Evolutionary conservation across 2,888 invertebrate genomes (phyloP), one percentile per base, ranked within the genome.

Genomic region (Agrotis puta): DNA sequence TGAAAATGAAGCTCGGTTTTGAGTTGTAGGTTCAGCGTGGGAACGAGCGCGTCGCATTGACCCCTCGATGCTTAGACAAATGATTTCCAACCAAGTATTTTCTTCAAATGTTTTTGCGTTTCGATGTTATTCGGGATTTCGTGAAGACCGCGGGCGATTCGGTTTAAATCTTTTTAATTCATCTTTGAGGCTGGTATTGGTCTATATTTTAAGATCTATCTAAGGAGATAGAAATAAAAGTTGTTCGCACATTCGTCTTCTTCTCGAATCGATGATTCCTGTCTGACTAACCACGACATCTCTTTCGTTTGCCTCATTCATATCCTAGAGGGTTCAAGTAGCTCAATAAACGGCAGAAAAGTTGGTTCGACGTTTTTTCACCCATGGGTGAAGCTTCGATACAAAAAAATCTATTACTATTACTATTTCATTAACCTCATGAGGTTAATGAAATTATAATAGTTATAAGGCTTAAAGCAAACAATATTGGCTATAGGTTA

Each of bases 61-160:
- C 93, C 94, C 89, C 92, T 92, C 92, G 87, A 94, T 94, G 92
- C 92, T 93, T 92, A 94, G 94, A 95, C 93, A 94, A 95, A 95
- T 94, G 93, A 92, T 93, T 91, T 92, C 90, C 83, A 90, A 90
- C 89, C 88, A 90, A 91, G 91, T 88, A 90, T 93, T 94, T 94
- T 91, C 92, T 91, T 91, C 86, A 89, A 91, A 92, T 91, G 88
- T 92, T 92, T 90, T 89, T 88, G 86, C 76, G 61, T 74, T 84
- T 70, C 70, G 66, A 66, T 81, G 66, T 77, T 81, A 76, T 81
- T 83, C 48, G 51, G 70, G 54, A 62, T 75, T 70, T 53, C 72
- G 65, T 79, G 72, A 70, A 68, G 68, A 64, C 79, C 71, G 56
- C 76, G 39, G 80, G 80, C 64, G 24, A 59, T 59, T 65, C 33